Evolutionary conservation across 1,140 invertebrate species (phyloP), one percentile per base, ranked within the genome.

Genomic region (Tetraneura akinire): DNA sequence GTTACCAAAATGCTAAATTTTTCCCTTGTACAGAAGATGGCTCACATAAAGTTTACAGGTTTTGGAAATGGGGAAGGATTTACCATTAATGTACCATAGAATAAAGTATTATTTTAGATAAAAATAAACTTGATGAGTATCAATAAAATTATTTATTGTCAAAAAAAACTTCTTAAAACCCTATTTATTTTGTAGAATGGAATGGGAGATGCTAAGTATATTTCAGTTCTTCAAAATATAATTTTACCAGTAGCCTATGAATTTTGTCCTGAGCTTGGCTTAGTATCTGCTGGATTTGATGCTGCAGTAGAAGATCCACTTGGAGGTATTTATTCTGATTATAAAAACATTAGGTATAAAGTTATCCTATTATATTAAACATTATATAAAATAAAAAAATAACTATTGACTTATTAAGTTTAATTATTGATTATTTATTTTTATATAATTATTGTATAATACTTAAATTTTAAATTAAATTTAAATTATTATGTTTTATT

Each of bases 61-160:
- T 86, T 85, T 81, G 91, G 90, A 0, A 81, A 83, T 10, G 95
- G 93, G 9, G 86, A 88, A 83, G 94, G 95, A 13, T 96, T 89
- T 85, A 97, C 93, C 84, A 89, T 98, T 8, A 98, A 98, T 84
- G 92, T 98, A 84, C 94, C 96, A 0, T 97, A 95, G 92, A 95
- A 94, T 85, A 91, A 92, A 86, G 90, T 90, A 85, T 23, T 45
- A 5, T 32, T 62, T 1, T 3, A 60, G 26, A 60, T 3, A 26
- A 0, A 16, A 23, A 5, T 57, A 57, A 8, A 6, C n/a, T 37
- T 37, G 32, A n/a, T n/a, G n/a, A n/a, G n/a, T 37, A 37, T 8
- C 8, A 37, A 37, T 37, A 4, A 29, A 29, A 37, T 37, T n/a
- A 32, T 64, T 64, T 26, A 60, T 68, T 45, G 13, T 37, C 8